A percentile compares a stretch with the other conserved stretches of the same genome.
Conservation (phyloP, 2,797 vertebrate species). For the Chanos chanos region DNA sequence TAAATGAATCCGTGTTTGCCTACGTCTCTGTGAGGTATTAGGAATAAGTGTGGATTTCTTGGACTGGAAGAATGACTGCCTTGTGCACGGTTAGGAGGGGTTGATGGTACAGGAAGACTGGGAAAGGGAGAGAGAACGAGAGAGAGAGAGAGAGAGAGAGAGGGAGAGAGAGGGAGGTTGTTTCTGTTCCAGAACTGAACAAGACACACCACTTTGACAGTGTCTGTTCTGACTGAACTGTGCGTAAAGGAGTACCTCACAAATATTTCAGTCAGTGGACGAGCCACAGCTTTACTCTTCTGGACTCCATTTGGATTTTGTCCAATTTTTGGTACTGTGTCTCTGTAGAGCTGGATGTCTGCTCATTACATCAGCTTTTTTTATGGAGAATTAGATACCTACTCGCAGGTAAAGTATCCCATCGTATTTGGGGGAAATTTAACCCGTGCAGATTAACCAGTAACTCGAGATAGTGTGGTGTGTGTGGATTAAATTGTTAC, state of each 20-base stretch:
- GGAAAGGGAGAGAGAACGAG: slow-evolving; percentile 26
- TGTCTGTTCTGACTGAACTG: neutral
- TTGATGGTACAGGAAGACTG: slow-evolving; percentile 46
- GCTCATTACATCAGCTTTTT: neutral
- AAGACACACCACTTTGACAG: slow-evolving; percentile 6
- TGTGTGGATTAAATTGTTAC: too few species aligned
- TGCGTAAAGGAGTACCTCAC: neutral
- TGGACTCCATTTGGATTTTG: neutral
- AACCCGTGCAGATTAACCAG: too few species aligned
- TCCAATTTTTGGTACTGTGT: slow-evolving; percentile 8
- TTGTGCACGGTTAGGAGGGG: slow-evolving; percentile 62
- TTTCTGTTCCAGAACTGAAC: neutral
- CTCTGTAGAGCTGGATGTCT: slow-evolving; percentile 1
- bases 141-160: neutral
- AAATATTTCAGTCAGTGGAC: slow-evolving; percentile 1
- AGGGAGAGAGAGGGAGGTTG: neutral
- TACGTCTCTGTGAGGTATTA: slow-evolving; percentile 41
- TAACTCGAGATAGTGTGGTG: too few species aligned
- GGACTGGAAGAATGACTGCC: slow-evolving; percentile 64
- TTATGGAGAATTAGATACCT: slow-evolving; percentile 7
- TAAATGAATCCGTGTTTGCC: slow-evolving; percentile 42
- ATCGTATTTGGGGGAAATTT: neutral
- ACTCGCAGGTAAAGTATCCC: slow-evolving; percentile 33
- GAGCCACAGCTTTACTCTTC: neutral
- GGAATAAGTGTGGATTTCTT: slow-evolving; percentile 61